Base-by-base conservation (phyloP, 2,888 invertebrate genomes). In the Cantharis flavilabris region DNA sequence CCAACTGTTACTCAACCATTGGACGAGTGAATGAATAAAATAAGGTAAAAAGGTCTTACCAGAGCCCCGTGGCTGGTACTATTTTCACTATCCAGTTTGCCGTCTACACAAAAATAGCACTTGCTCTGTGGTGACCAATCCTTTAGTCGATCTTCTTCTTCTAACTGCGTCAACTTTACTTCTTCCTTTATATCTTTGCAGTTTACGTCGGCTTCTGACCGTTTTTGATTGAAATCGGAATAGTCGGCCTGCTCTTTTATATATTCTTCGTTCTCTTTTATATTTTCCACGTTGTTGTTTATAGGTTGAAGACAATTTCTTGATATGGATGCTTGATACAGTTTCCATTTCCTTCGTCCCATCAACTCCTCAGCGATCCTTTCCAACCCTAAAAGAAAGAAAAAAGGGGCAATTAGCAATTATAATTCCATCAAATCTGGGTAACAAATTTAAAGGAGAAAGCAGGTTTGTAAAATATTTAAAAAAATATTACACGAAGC, bases 331-430 rank as follows among this genome's bases (percentile, higher is more conserved):
- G 96, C 95, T 93, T 96, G 96, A 90, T 95, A 96, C 91, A 95
- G 93, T 93, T 95, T 95, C 96, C 96, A 96, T 96, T 94, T 96
- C 94, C 96, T 94, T 92, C 95, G 95, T 92, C 96, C 96, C 96
- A 96, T 96, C 93, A 96, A 95, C 95, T 96, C 96, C 92, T 96
- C 96, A 92, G 96, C 96, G 92, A 96, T 95, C 92, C 96, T 94
- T 95, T 96, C 96, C 95, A 96, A 93, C 93, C 96, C 96, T 96
- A 90, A 75, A 88, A 92, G n/a, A 62, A 2, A n/a, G n/a, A n/a
- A 79, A 70, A 71, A 20, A 26, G 26, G 11, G 62, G 18, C 16
- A 62, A 33, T 71, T 20, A 26, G 28, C 23, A 70, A 63, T 49
- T 49, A n/a, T 7, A n/a, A 49, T 49, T 7, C n/a, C 49, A n/a